Percentiles rank a stretch among this genome's conserved stretches.
Conservation (phyloP, 1,140 invertebrate genomes). For the Paramacrobiotus metropolitanus region DNA sequence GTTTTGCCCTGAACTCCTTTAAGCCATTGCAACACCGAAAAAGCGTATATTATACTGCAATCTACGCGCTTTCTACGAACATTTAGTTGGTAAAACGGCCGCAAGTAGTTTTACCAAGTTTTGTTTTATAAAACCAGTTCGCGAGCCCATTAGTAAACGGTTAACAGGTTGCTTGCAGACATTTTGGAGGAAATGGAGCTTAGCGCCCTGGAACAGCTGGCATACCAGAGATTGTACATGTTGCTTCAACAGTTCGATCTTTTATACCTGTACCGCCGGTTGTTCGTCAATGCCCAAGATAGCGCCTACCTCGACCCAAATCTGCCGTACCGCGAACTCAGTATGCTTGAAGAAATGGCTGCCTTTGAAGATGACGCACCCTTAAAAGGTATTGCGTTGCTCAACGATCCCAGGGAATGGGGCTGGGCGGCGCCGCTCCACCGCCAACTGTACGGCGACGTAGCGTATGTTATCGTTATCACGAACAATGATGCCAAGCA, state of each 20-base stretch:
- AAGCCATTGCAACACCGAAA: no score
- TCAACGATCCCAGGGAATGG: background rate
- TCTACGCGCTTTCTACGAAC: no score
- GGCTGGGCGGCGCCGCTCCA: background rate
- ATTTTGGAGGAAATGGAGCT: background rate
- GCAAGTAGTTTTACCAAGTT: no score
- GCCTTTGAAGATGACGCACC: background rate
- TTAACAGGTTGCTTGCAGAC: no score
- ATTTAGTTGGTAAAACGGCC: no score
- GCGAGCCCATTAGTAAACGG: no score
- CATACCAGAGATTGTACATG: background rate
- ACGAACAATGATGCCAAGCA: background rate
- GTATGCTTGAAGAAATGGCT: background rate
- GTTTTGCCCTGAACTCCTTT: no score
- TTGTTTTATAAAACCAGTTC: no score
- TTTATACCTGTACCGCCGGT: background rate
- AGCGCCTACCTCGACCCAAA: background rate
- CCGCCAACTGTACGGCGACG: background rate
- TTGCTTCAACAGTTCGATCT: conserved; percentile 1
- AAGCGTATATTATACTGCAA: no score
- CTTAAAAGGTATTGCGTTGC: background rate
- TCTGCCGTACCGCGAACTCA: background rate
- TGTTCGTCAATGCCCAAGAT: background rate
- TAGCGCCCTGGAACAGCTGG: background rate
- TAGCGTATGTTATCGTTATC: background rate